Evolutionary conservation across 2,113 vertebrate genomes (phyloP).

Genomic region (Phasianus colchicus): DNA sequence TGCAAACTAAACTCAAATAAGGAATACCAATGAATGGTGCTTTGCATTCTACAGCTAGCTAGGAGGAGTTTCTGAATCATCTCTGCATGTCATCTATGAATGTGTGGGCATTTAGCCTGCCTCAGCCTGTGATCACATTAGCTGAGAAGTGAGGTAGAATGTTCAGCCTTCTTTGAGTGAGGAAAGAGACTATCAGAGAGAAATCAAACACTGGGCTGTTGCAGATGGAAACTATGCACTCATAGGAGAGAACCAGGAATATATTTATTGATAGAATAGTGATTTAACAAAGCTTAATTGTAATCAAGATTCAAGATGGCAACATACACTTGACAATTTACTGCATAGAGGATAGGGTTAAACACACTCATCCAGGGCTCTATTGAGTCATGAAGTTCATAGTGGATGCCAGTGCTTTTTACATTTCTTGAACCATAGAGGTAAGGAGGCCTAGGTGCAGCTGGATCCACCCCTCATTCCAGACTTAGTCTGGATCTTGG

Average conservation of each 20-base stretch:
- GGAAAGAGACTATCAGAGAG: not conserved
- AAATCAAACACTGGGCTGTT: not conserved
- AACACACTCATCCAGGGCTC: not conserved
- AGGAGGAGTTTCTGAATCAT: not conserved
- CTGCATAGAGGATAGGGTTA: not conserved
- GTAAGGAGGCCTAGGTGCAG: not conserved
- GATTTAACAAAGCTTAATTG: not conserved
- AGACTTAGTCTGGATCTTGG: not conserved
- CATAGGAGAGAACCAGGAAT: not conserved
- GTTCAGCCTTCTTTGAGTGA: not conserved
- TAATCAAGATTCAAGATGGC: not conserved
- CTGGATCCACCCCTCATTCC: not conserved
- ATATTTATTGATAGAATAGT: not conserved
- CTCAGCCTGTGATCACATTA: accelerated
- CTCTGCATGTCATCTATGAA: not conserved
- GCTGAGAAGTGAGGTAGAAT: not conserved
- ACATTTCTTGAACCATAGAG: not conserved
- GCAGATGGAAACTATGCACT: not conserved
- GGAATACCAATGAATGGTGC: not conserved
- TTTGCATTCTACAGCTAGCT: not conserved
- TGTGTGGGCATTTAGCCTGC: accelerated
- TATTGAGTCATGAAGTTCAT: not conserved
- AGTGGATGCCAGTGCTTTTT: not conserved
- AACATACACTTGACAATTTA: not conserved
- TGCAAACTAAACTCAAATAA: slow-evolving; percentile 1